A percentile compares a stretch with the other conserved stretches of the same genome.
Conservation (phyloP, 2,797 vertebrate genomes). For the Anniella stebbinsi region DNA sequence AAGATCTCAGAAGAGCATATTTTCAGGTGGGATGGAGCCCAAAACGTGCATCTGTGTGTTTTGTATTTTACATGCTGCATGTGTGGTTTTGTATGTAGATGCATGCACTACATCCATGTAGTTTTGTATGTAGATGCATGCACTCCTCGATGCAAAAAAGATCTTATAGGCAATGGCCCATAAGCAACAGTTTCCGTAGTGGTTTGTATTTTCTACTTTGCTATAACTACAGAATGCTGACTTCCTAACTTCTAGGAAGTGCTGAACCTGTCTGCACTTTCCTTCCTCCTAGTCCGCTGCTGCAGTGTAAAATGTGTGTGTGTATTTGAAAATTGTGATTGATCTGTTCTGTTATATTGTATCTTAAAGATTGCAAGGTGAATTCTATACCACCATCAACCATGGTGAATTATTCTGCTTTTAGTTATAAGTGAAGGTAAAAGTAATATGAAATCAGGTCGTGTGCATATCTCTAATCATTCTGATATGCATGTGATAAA, state of each 20-base stretch:
- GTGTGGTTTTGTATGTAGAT: neutral
- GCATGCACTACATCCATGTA: too few relatives aligned
- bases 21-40: neutral
- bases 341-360: conserved; percentile 26
- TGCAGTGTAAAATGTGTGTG: neutral
- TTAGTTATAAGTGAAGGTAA: conserved; percentile 50
- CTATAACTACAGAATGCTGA: neutral
- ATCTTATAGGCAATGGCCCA: neutral
- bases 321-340: conserved; percentile 20
- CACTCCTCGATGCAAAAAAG: neutral
- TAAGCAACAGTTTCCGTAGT: neutral
- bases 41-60: neutral
- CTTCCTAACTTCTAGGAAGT: neutral
- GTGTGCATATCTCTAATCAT: conserved; percentile 70
- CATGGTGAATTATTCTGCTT: conserved; percentile 53
- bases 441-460: conserved; percentile 70
- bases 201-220: neutral
- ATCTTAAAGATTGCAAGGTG: conserved; percentile 36
- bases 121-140: neutral
- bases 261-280: neutral
- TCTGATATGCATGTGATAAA: conserved; percentile 55
- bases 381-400: conserved; percentile 46
- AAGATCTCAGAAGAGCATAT: neutral
- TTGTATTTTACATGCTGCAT: neutral
- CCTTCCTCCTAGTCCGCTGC: neutral